A percentile compares a stretch with the other conserved stretches of the same genome.
phyloP scores from a whole-genome alignment of 2,888 invertebrate genomes.

The Crematogaster levior region DNA sequence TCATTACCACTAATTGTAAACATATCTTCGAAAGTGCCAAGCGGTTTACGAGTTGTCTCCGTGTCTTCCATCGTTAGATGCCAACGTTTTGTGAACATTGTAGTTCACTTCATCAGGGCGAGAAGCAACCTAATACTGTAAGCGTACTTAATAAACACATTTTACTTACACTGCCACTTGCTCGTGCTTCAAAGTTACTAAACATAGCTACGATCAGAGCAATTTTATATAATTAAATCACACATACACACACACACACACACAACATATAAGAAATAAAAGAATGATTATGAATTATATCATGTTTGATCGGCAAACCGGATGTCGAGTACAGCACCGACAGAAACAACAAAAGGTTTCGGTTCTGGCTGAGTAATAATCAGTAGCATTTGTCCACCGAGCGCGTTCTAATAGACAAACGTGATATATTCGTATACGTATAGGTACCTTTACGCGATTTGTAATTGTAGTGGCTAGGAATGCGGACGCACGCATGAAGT shows the following conservation, averaged over 20 bases:
- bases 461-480: constrained; percentile 80
- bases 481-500: constrained; percentile 81
- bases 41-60: too few species aligned
- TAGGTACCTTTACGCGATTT: constrained; percentile 60
- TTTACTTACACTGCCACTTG: background rate
- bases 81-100: too few species aligned
- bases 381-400: constrained; percentile 68
- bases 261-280: too few species aligned
- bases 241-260: background rate
- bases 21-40: too few species aligned
- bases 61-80: too few species aligned
- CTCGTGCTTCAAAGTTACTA: background rate
- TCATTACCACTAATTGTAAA: constrained; percentile 6
- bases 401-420: constrained; percentile 75
- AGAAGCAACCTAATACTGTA: too few species aligned
- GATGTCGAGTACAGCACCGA: constrained; percentile 55
- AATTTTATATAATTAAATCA: constrained; percentile 9
- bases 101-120: too few species aligned
- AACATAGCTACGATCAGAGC: background rate
- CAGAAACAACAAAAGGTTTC: constrained; percentile 61
- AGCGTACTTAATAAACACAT: constrained; percentile 16
- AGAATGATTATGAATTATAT: background rate
- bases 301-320: constrained; percentile 46
- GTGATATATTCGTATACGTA: constrained; percentile 25
- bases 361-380: constrained; percentile 74